phyloP scores from a whole-genome alignment of 1,140 invertebrate genomes.

The Archivesica marissinica region DNA sequence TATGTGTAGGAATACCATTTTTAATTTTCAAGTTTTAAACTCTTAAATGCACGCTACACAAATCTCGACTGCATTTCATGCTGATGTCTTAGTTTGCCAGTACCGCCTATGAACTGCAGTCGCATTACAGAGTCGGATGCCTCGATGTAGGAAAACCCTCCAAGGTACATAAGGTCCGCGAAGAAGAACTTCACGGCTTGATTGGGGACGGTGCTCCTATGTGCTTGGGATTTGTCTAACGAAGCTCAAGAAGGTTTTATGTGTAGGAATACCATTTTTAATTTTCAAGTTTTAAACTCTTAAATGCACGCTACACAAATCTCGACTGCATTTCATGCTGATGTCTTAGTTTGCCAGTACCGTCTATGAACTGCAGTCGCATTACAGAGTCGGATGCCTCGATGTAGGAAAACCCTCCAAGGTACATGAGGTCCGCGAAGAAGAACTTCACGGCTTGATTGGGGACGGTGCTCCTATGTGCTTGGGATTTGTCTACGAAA shows the following conservation, averaged over 20 bases:
- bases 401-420: conserved; percentile 82
- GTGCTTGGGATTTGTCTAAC: too few relatives aligned
- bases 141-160: conserved; percentile 76
- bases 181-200: too few relatives aligned
- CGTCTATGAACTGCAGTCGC: conserved; percentile 80
- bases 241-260: too few relatives aligned
- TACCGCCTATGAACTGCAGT: conserved; percentile 77
- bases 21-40: too few relatives aligned
- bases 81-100: conserved; percentile 70
- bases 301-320: background rate
- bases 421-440: conserved; percentile 82
- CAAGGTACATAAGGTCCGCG: too few relatives aligned
- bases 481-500: conserved; percentile 79
- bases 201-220: too few relatives aligned
- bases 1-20: too few relatives aligned
- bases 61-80: conserved; percentile 69
- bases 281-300: too few relatives aligned
- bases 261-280: too few relatives aligned
- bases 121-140: conserved; percentile 78
- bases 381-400: conserved; percentile 77
- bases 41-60: too few relatives aligned
- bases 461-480: conserved; percentile 78
- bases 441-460: conserved; percentile 77
- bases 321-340: conserved; percentile 69
- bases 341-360: conserved; percentile 71